Base-by-base conservation (phyloP, 2,113 vertebrate species). In the Aldabrachelys gigantea region DNA sequence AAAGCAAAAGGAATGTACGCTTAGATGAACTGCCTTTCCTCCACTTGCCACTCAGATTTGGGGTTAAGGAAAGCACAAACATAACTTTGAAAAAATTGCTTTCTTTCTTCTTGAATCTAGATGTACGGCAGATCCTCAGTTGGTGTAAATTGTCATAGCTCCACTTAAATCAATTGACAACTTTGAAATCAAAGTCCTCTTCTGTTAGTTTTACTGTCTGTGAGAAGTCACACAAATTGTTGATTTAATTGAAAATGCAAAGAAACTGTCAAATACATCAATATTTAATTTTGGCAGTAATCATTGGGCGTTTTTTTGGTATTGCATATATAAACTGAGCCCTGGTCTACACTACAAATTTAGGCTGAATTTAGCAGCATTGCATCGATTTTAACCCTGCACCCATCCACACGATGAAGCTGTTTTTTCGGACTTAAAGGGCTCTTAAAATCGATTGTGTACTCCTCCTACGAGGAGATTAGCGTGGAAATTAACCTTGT, bases 151-250 rank as follows among this genome's bases (percentile, higher is more conserved):
- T 87, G 65, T 31, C 4, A 0, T 29, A 65, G 79, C 17, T 93
- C 29, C 0, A 1, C 62, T 84, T 87, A 35, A 65, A 31, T 8
- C 57, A 5, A 1, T 54, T 1, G 3, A 21, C 31, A 35, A n/a
- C 65, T 69, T 54, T 69, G 65, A 69, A 69, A 69, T 69, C 65
- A 69, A 19, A 76, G 41, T 27, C 25, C 72, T 76, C 38, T 75
- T 41, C n/a, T 75, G 69, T 41, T 76, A 76, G 38, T 41, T 76
- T 38, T 13, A 27, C 72, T 76, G 21, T 24, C 24, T 47, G 41
- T 82, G 35, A 50, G 38, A 27, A 41, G 10, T 54, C 44, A 38
- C 10, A 49, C 6, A 24, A 10, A 57, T 62, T 38, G 38, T 94
- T 80, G 13, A 14, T 80, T 72, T 78, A 85, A 87, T 5, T 84